These are phyloP conservation scores for Acanthurus leucopareius DNA, from an alignment of 2,797 vertebrate species.

Conservation along the genomic window DNA sequence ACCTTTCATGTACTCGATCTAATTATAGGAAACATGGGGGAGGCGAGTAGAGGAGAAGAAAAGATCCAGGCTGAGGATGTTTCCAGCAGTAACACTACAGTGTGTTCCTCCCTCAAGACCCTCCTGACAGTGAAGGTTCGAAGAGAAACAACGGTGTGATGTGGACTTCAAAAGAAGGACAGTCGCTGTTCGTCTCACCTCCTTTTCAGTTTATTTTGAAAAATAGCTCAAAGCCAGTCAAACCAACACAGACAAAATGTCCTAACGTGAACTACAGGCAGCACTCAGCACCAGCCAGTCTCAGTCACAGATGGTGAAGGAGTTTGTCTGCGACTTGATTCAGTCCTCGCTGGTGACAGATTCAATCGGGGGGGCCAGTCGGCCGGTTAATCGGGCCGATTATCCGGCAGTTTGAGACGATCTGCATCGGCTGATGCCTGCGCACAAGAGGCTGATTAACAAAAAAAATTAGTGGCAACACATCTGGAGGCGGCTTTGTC, in stretches of 20 bases:
- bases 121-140: constrained; percentile 6
- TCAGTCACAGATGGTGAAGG: constrained; percentile 20
- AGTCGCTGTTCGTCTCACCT: background rate
- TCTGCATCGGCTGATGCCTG: no score
- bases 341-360: no score
- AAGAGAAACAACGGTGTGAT: background rate
- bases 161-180: background rate
- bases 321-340: constrained; percentile 27
- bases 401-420: no score
- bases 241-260: constrained; percentile 3
- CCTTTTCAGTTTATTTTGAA: background rate
- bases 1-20: constrained; percentile 62
- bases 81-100: constrained; percentile 42
- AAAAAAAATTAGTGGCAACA: no score
- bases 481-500: no score
- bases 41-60: constrained; percentile 43
- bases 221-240: background rate
- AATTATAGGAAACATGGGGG: constrained; percentile 65
- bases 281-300: background rate
- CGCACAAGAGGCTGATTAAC: no score
- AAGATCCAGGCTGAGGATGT: constrained; percentile 35
- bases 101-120: constrained; percentile 23
- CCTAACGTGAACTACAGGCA: background rate
- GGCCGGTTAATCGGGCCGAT: no score
- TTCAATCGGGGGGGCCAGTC: no score